Conservation (phyloP, 2,888 invertebrate genomes). For the Limenitis camilla region DNA sequence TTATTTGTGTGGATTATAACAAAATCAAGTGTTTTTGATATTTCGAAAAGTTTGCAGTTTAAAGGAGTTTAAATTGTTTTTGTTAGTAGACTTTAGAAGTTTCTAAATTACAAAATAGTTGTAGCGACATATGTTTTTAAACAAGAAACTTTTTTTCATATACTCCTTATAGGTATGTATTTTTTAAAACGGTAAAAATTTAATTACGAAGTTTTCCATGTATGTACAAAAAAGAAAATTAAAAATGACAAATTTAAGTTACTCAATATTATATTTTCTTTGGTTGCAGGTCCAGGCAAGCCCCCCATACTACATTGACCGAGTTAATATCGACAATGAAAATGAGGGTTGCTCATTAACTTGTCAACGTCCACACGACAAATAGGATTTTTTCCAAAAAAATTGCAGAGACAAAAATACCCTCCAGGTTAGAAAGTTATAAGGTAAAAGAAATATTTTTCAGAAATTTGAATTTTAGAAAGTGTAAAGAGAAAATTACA, state of each 20-base stretch:
- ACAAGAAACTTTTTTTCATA: too few relatives aligned
- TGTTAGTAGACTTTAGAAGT: too few relatives aligned
- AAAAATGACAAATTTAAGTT: too few relatives aligned
- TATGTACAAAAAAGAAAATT: too few relatives aligned
- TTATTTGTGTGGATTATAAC: too few relatives aligned
- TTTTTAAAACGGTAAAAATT: too few relatives aligned
- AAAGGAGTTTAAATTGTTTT: too few relatives aligned
- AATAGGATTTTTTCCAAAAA: constrained; percentile 29
- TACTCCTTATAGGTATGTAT: too few relatives aligned
- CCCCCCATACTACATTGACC: constrained; percentile 25
- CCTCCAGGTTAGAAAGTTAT: constrained; percentile 26
- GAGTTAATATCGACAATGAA: constrained; percentile 12
- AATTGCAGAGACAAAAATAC: constrained; percentile 18
- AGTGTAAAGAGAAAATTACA: neutral
- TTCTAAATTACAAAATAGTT: too few relatives aligned
- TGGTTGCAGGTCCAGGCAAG: constrained; percentile 28
- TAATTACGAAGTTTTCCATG: neutral
- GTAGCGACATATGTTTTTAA: too few relatives aligned
- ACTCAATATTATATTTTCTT: neutral
- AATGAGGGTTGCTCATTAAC: constrained; percentile 46
- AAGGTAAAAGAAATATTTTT: constrained; percentile 22
- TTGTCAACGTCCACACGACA: constrained; percentile 61
- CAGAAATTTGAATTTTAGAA: constrained; percentile 8
- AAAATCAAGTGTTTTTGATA: too few relatives aligned
- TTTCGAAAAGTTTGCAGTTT: too few relatives aligned